Percentiles rank a stretch among this genome's conserved stretches.
Evolutionary conservation across 2,113 vertebrate species (phyloP).

Genomic region (Ptilorrhoa leucosticta): DNA sequence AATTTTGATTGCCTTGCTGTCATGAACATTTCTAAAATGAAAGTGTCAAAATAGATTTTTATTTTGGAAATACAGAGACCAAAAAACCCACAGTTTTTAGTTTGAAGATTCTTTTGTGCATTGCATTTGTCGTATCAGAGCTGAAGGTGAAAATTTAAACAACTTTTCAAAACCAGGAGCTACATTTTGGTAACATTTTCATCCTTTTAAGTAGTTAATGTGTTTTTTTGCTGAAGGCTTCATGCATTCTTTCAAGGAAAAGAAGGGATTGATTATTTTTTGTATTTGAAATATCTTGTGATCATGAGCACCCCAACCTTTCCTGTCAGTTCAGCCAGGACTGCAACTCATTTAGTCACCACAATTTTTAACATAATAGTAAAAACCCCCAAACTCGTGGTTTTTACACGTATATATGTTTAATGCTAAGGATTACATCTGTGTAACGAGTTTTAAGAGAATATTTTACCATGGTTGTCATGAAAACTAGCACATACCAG

Average conservation of each 20-base stretch:
- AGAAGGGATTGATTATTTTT: not conserved
- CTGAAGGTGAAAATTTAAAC: not conserved
- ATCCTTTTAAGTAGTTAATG: not conserved
- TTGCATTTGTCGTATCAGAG: not conserved
- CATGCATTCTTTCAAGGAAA: not conserved
- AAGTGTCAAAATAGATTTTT: not conserved
- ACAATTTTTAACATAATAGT: not conserved
- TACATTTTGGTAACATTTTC: not conserved
- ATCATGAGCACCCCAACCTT: not conserved
- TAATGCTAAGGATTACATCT: not conserved
- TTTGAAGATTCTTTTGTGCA: not conserved
- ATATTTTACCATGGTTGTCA: not conserved
- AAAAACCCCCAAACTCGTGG: rapidly evolving
- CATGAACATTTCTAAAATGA: not conserved
- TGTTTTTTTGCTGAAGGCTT: not conserved
- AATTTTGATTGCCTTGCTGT: not conserved
- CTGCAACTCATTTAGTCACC: not conserved
- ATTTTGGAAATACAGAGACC: not conserved
- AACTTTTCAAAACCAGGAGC: not conserved
- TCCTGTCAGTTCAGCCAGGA: not conserved
- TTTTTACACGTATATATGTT: not conserved
- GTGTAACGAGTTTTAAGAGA: not conserved
- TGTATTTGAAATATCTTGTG: not conserved
- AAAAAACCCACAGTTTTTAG: rapidly evolving
- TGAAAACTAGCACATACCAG: not conserved